These are phyloP conservation scores for Falco naumanni DNA, from an alignment of 2,797 vertebrate genomes.

Conservation along the genomic window DNA sequence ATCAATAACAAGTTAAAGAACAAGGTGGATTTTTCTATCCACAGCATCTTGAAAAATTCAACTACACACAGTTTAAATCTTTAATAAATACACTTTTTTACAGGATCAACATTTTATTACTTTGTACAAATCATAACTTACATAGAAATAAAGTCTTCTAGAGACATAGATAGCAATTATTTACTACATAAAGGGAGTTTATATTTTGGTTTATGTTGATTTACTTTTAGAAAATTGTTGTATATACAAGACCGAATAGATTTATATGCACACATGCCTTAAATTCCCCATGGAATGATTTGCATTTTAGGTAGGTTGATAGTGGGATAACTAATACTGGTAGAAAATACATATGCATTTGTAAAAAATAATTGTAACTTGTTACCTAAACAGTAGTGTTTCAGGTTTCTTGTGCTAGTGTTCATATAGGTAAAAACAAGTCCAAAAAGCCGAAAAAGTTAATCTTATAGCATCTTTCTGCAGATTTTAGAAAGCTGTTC, in stretches of 20 bases:
- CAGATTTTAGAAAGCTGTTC: neutral
- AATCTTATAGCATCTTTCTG: neutral
- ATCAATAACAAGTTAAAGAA: neutral
- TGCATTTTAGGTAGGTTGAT: neutral
- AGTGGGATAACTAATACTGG: neutral
- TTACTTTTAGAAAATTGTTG: neutral
- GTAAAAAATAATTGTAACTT: neutral
- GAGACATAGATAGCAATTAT: neutral
- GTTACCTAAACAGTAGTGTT: neutral
- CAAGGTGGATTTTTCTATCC: neutral
- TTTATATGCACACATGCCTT: neutral
- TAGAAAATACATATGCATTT: neutral
- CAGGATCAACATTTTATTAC: neutral
- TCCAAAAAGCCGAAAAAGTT: neutral
- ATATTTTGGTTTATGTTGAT: neutral
- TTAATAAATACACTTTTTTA: neutral
- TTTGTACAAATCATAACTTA: conserved; percentile 27
- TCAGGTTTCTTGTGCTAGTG: neutral
- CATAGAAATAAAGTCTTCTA: neutral
- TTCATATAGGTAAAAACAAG: neutral
- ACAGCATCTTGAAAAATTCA: neutral
- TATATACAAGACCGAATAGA: neutral
- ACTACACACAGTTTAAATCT: neutral
- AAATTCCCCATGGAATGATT: neutral
- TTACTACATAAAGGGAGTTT: neutral